Conservation (phyloP, 2,888 invertebrate genomes). For the Lomographa bimaculata region DNA sequence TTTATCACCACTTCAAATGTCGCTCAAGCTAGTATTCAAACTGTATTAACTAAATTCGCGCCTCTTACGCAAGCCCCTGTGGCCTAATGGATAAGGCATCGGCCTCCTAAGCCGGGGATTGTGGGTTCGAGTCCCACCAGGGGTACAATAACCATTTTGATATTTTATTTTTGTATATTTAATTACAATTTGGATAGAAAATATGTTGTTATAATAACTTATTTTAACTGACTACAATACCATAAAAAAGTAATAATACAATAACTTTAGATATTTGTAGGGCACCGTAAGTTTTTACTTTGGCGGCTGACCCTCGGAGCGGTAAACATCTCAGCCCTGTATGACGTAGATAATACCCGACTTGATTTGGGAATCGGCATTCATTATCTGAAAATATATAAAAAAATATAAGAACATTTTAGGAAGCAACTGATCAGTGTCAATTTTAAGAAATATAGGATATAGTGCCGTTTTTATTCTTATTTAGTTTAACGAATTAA, state of each 20-base stretch:
- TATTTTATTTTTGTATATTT: slow-evolving; percentile 3
- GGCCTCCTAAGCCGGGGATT: slow-evolving; percentile 91
- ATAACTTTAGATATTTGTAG: slow-evolving; percentile 11
- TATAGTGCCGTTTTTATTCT: too few species aligned
- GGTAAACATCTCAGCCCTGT: slow-evolving; percentile 74
- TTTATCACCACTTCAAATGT: too few species aligned
- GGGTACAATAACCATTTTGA: slow-evolving; percentile 71
- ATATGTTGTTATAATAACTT: too few species aligned
- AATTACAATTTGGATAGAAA: too few species aligned
- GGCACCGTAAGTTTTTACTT: slow-evolving; percentile 30
- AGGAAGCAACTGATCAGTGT: too few species aligned
- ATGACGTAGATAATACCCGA: slow-evolving; percentile 80
- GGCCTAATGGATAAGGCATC: slow-evolving; percentile 91
- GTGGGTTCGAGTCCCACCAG: slow-evolving; percentile 91
- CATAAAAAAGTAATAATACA: slow-evolving; percentile 11
- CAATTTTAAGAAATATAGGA: too few species aligned
- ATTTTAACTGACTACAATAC: slow-evolving; percentile 22
- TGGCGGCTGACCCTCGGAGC: slow-evolving; percentile 48
- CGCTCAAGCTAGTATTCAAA: too few species aligned
- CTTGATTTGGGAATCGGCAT: slow-evolving; percentile 86
- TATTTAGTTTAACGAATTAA: too few species aligned
- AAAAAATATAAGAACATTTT: too few species aligned
- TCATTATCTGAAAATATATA: slow-evolving; percentile 80
- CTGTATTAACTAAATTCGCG: not conserved
- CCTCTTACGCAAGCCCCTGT: slow-evolving; percentile 81